These are phyloP conservation scores for Nomada goodeniana DNA, from an alignment of 2,888 invertebrate species.

Conservation along the genomic window DNA sequence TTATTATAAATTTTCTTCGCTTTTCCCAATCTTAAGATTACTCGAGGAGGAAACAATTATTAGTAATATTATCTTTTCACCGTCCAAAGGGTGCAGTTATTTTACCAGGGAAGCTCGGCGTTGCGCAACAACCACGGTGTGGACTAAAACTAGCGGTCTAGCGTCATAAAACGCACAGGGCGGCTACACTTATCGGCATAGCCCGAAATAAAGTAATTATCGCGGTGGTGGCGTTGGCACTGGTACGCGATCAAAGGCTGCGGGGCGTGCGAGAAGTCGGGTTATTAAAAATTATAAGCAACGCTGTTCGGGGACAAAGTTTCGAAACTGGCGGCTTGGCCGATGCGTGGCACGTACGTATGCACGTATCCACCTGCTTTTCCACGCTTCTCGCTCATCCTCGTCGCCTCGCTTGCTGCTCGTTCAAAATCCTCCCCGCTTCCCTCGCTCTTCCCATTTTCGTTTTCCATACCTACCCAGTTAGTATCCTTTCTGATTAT, in stretches of 20 bases:
- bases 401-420: constrained; percentile 29
- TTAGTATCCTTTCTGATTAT: neutral
- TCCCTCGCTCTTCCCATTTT: too few relatives aligned
- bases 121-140: too few relatives aligned
- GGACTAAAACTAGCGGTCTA: neutral
- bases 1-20: too few relatives aligned
- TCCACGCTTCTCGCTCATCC: constrained; percentile 1
- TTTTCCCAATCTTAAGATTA: too few relatives aligned
- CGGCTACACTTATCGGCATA: constrained; percentile 26
- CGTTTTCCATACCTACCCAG: neutral
- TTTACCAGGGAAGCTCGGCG: too few relatives aligned
- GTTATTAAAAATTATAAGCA: constrained; percentile 55
- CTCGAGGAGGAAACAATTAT: too few relatives aligned
- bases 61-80: too few relatives aligned
- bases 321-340: constrained; percentile 1
- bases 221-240: neutral
- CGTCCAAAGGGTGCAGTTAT: too few relatives aligned
- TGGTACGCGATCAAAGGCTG: constrained; percentile 24
- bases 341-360: neutral
- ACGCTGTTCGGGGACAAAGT: constrained; percentile 35
- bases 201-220: constrained; percentile 32
- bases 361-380: neutral
- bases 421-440: constrained; percentile 29
- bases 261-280: constrained; percentile 17
- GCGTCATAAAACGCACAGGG: constrained; percentile 14